Evolutionary conservation across 2,113 vertebrate genomes (phyloP), one percentile per base, ranked within the genome.

Genomic region (Channa argus): DNA sequence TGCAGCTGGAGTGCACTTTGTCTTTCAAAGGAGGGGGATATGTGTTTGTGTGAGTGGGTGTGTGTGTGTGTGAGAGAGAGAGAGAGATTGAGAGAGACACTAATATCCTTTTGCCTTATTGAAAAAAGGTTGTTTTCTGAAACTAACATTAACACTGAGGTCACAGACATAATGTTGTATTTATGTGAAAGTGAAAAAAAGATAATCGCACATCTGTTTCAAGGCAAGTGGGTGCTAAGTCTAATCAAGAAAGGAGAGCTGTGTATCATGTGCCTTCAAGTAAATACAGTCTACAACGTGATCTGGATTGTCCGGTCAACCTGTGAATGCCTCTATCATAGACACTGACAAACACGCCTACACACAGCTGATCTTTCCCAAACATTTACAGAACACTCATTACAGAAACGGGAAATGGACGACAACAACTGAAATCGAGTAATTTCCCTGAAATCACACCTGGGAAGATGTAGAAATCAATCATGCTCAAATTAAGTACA

Each of bases 361-460:
- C 74, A 55, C 66, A 58, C 34, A 54, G 58, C 82, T 70, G 79
- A 62, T 76, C 69, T 79, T 81, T 72, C 56, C 70, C n/a, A 88
- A 89, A 92, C 87, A 92, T 84, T 80, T 77, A 79, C 15, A 80
- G 71, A 84, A 74, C 46, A 64, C 58, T 87, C 79, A 81, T 82
- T 74, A 83, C 60, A 62, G 67, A 63, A 37, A 66, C 4, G n/a
- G 72, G 65, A 82, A 85, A 80, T 66, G 61, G 61, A 24, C 24
- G 74, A 73, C 80, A 84, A 80, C 70, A 74, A 45, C 53, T 69
- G 15, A 81, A 84, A 70, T 79, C 62, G 53, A 41, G 56, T 37
- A 34, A 69, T 56, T 56, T 61, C 61, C 49, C 38, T 6, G 8
- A 8, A 9, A 13, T 58, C 43, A 89, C 86, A 89, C 89, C 86